Conservation (phyloP, 2,113 vertebrate species). For the Jacana jacana region DNA sequence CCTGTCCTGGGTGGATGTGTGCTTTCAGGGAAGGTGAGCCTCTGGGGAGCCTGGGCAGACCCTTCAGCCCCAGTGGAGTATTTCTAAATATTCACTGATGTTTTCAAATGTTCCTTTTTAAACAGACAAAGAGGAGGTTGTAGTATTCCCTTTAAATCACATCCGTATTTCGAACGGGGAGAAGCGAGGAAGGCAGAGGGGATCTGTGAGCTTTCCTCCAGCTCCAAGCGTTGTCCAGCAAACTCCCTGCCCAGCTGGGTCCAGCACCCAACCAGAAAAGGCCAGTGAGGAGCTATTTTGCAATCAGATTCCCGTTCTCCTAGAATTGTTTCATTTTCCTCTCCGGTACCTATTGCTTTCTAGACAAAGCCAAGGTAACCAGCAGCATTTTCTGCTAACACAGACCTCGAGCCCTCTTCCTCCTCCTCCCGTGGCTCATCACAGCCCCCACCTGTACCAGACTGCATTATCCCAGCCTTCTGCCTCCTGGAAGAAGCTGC, state of each 20-base stretch:
- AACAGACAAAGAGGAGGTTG: neutral
- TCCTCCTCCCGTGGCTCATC: fast-evolving
- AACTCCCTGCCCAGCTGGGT: neutral
- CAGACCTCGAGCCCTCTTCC: neutral
- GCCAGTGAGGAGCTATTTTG: neutral
- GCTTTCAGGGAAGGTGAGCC: neutral
- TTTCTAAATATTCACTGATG: neutral
- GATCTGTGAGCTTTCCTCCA: neutral
- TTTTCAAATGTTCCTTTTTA: neutral
- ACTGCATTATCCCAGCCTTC: neutral
- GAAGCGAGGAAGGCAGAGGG: neutral
- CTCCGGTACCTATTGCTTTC: neutral
- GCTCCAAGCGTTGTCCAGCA: neutral
- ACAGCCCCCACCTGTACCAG: neutral
- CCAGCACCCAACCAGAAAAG: neutral
- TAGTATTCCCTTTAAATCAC: neutral
- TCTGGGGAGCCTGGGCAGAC: neutral
- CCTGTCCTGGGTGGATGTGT: neutral
- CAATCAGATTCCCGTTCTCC: neutral
- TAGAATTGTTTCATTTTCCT: neutral
- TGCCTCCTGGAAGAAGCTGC: slow-evolving; percentile 34
- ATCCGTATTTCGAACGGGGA: neutral
- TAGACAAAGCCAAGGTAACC: neutral
- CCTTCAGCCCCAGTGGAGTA: neutral
- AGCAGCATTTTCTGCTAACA: neutral